These are phyloP conservation scores for Melanotaenia maccullochi DNA, from an alignment of 2,797 vertebrate genomes.

Conservation along the genomic window DNA sequence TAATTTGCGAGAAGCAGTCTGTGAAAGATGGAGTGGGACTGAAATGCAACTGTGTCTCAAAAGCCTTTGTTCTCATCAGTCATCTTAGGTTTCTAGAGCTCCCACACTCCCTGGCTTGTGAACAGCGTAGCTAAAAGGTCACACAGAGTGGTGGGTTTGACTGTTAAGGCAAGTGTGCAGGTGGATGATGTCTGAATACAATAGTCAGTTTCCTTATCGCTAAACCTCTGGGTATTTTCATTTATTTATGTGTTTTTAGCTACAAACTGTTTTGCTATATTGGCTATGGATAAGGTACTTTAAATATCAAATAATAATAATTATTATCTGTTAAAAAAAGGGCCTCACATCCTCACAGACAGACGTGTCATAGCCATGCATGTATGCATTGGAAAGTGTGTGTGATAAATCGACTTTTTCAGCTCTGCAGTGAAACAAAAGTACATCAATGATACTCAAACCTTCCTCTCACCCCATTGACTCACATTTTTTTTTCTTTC, in stretches of 20 bases:
- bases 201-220: conserved; percentile 6
- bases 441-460: conserved; percentile 74
- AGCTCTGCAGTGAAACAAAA: conserved; percentile 68
- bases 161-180: conserved; percentile 29
- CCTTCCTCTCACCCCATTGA: conserved; percentile 74
- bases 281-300: background rate
- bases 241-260: background rate
- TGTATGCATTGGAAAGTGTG: conserved; percentile 34
- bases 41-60: conserved; percentile 26
- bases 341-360: conserved; percentile 23
- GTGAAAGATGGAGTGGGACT: conserved; percentile 17
- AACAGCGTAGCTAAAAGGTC: conserved; percentile 45
- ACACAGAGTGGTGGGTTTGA: conserved; percentile 35
- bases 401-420: conserved; percentile 56
- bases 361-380: conserved; percentile 35
- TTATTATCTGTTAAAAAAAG: background rate
- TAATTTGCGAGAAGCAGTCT: conserved; percentile 13
- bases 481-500: conserved; percentile 51
- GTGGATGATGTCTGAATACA: conserved; percentile 30
- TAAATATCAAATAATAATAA: background rate
- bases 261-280: background rate
- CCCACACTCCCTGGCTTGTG: conserved; percentile 15
- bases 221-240: conserved; percentile 4
- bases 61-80: conserved; percentile 33
- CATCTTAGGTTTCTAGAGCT: conserved; percentile 25